These are phyloP conservation scores for Nematostella vectensis DNA, from an alignment of 92 coral and sea anemone genomes.

Conservation along the genomic window DNA sequence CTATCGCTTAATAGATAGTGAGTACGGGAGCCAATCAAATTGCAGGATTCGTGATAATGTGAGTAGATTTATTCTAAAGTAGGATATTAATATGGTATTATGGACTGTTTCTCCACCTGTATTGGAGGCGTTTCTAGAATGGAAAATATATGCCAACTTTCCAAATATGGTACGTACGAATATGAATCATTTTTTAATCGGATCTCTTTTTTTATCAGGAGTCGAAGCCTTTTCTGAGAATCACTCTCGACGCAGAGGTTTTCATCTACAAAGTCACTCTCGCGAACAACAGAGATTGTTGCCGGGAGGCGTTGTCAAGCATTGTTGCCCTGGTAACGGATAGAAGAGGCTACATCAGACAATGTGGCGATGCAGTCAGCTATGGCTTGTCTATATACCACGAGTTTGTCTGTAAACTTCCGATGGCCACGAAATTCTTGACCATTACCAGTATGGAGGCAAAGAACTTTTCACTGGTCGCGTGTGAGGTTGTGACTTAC, in stretches of 20 bases:
- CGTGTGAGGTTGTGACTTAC: constrained; percentile 20
- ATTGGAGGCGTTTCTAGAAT: too few species aligned
- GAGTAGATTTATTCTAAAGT: too few species aligned
- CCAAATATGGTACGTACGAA: too few species aligned
- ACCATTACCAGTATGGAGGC: neutral
- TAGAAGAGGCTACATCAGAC: neutral
- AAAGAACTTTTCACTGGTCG: constrained; percentile 6
- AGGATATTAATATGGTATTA: too few species aligned
- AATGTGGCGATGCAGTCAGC: neutral
- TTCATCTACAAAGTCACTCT: neutral
- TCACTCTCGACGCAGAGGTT: neutral
- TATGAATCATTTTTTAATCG: too few species aligned
- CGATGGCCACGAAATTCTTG: neutral
- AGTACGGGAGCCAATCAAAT: too few species aligned
- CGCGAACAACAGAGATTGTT: neutral
- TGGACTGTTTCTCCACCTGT: too few species aligned
- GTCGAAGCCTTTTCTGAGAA: neutral
- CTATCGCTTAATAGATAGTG: too few species aligned
- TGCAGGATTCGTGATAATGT: too few species aligned
- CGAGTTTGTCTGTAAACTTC: neutral
- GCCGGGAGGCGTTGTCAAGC: neutral
- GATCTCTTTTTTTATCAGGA: too few species aligned
- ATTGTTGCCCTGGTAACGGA: neutral
- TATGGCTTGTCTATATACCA: neutral
- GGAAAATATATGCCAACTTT: too few species aligned